Base-by-base conservation (phyloP, 1,140 invertebrate species). In the Drosophila mauritiana region DNA sequence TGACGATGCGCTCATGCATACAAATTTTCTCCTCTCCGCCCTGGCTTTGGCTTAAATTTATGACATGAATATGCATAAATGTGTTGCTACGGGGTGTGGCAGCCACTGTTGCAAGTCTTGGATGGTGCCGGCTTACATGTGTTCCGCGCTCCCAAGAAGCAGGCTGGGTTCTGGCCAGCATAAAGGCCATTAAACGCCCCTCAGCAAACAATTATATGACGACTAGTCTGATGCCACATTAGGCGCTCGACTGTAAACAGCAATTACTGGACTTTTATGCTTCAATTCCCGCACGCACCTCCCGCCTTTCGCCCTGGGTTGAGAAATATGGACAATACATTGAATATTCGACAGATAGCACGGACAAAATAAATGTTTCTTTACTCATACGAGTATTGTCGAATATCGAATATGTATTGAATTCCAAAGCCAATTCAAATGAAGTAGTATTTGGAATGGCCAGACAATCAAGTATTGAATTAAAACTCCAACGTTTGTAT, bases 11-110 rank as follows among this genome's bases (percentile, higher is more conserved):
- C 62, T 88, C 83, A 86, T 88, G 83, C 83, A 86, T 86, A 83
- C 70, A 79, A 79, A 72, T 73, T 67, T 20, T 59, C 67, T 31
- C 37, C 25, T 37, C 36, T 42, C 15, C 61, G 54, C 36, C 46
- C 25, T 34, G 61, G 40, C 54, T 63, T 59, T 54, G 59, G 11
- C 62, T 75, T 45, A 77, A 88, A 89, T 84, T 88, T 84, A 89
- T 88, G 84, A 89, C 84, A 88, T 88, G 86, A 88, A 88, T 88
- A 88, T 89, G 80, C 84, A 88, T 78, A 78, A 88, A 86, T 83
- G 83, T 86, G 83, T 86, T 76, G 75, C 72, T 31, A 67, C 49
- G 52, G 72, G 83, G 83, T 74, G 83, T 88, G 79, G 79, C 84
- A 39, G 36, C 12, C 15, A 53, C 46, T 37, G 43, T 17, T 31